Percentiles rank a stretch among this genome's conserved stretches.
Evolutionary conservation across 2,888 invertebrate species (phyloP).

Genomic region (Resseliella maxima): DNA sequence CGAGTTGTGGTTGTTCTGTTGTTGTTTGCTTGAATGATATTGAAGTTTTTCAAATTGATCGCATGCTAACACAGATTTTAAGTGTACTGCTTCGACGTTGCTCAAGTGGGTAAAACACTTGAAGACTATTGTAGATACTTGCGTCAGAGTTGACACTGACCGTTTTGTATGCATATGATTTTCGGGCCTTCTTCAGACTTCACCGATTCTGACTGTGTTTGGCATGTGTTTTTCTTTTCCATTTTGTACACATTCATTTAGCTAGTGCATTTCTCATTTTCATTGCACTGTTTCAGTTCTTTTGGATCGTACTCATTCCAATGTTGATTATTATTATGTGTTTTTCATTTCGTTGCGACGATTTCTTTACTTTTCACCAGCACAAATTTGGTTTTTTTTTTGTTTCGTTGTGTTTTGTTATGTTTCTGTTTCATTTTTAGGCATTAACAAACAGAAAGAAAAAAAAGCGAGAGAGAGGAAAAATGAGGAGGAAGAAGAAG

Average conservation of each 20-base stretch:
- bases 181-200: background rate
- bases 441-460: too few species aligned
- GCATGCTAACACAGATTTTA: background rate
- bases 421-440: too few species aligned
- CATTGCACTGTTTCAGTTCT: background rate
- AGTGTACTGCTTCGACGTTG: background rate
- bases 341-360: background rate
- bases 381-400: background rate
- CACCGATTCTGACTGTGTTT: background rate
- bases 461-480: background rate
- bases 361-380: conserved; percentile 6
- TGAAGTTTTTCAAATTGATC: background rate
- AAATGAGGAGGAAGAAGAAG: background rate
- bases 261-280: background rate
- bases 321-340: conserved; percentile 42
- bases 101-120: conserved; percentile 38
- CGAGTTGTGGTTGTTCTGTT: too few species aligned
- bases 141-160: conserved; percentile 51
- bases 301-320: background rate
- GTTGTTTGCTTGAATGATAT: too few species aligned
- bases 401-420: too few species aligned
- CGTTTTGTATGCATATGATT: conserved; percentile 33
- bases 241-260: background rate
- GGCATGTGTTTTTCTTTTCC: background rate
- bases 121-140: conserved; percentile 22